phyloP scores from a whole-genome alignment of 2,113 vertebrate genomes.

The Phrynosoma blainvillii region DNA sequence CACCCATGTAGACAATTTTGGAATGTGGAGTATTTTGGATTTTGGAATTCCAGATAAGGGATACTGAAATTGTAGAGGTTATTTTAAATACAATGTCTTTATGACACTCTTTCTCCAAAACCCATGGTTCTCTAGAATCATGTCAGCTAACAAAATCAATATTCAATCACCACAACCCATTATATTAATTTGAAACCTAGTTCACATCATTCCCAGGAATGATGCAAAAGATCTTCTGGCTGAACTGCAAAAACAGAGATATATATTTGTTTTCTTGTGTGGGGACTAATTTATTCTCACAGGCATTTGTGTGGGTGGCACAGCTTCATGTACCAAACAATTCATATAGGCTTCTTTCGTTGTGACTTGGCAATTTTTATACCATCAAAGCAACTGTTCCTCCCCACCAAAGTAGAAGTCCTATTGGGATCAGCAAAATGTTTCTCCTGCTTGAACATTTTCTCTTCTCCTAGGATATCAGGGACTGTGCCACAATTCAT shows the following conservation, averaged over 20 bases:
- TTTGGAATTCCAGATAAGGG: too few species aligned
- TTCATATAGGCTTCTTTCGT: neutral
- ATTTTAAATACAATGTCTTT: conserved; percentile 6
- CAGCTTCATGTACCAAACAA: neutral
- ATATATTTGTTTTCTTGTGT: neutral
- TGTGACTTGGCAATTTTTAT: neutral
- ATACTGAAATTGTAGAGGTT: conserved; percentile 17
- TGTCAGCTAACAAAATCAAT: neutral
- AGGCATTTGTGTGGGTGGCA: neutral
- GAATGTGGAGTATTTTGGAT: too few species aligned
- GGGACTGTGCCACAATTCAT: neutral
- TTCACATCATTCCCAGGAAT: conserved; percentile 6
- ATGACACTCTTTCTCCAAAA: neutral
- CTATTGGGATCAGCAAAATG: neutral
- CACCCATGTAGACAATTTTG: too few species aligned
- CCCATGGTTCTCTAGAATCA: neutral
- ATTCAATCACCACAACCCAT: neutral
- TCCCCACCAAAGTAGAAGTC: neutral
- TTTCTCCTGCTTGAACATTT: neutral
- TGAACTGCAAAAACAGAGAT: neutral
- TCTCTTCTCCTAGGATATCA: neutral
- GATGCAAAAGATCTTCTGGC: conserved; percentile 24
- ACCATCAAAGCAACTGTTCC: neutral
- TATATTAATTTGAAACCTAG: conserved; percentile 8
- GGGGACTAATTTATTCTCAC: neutral